Evolutionary conservation across 2,113 vertebrate species (phyloP), one percentile per base, ranked within the genome.

Genomic region (Phrynocephalus versicolor): DNA sequence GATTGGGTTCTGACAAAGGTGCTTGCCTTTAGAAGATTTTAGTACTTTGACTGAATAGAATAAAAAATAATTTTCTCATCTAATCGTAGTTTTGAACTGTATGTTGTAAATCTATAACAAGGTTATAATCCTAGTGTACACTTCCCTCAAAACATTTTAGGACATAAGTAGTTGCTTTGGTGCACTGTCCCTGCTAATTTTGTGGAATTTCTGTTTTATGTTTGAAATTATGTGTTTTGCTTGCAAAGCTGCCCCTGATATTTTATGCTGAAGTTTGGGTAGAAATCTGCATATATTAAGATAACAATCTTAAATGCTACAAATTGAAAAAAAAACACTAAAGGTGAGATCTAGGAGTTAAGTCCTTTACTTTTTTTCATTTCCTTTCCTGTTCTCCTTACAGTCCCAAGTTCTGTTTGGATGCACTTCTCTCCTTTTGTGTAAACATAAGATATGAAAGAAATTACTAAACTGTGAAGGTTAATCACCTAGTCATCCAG

Each of bases 311-410:
- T 37, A 30, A 74, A 73, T 81, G 69, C 80, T 90, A 77, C 3
- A 90, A 89, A 90, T 85, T 90, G 92, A 79, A 87, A 91, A 23
- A 90, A 1, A 64, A 58, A 82, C 90, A 91, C 88, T 76, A 67
- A 55, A 27, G 23, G 1, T 69, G 45, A 16, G 15, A 58, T 69
- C 15, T 23, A 79, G 65, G 33, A 45, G 33, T 25, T 57, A 78
- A 7, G 60, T 30, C 8, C 30, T 60, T 70, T 60, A 30, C 55
- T 71, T 70, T 15, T 64, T 21, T 71, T 23, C n/a, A 23, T 19
- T 51, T 78, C 39, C 41, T 39, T 30, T 23, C 55, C 9, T 21
- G 10, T 12, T 35, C 19, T 79, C 60, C 37, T 39, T 65, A 8
- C 60, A 86, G 41, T 23, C 78, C 57, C 57, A 55, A 58, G 80